These are phyloP conservation scores for Cryptoleucopteryx plumbea DNA, from an alignment of 2,113 vertebrate species.

Conservation along the genomic window DNA sequence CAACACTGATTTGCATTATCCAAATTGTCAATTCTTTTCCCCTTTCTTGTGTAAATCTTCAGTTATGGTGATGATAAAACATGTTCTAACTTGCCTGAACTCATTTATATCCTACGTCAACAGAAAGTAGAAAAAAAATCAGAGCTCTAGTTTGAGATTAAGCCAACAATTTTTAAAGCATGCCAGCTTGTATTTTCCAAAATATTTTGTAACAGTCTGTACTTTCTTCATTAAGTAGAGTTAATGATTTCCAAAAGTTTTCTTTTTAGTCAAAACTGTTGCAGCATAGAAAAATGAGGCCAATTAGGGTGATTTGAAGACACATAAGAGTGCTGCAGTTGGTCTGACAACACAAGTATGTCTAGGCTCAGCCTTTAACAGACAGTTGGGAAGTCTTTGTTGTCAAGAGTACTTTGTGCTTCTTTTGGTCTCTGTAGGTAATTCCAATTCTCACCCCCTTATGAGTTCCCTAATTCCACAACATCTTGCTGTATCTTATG, in stretches of 20 bases:
- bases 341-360: not conserved
- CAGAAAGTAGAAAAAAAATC: not conserved
- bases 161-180: slow-evolving; percentile 13
- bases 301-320: not conserved
- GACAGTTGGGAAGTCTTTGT: not conserved
- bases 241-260: slow-evolving; percentile 48
- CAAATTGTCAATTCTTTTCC: not conserved
- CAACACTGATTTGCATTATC: not conserved
- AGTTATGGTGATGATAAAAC: not conserved
- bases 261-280: not conserved
- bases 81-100: not conserved
- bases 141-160: not conserved
- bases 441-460: not conserved
- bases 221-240: slow-evolving; percentile 29
- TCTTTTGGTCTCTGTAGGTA: not conserved
- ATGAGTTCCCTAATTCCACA: not conserved
- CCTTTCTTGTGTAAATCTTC: not conserved
- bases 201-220: slow-evolving; percentile 2
- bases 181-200: slow-evolving; percentile 31
- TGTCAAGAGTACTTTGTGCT: not conserved
- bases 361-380: not conserved
- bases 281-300: not conserved
- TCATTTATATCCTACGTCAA: not conserved
- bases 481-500: not conserved
- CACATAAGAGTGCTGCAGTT: not conserved